These are phyloP conservation scores for Thymelicus lineola DNA, from an alignment of 2,888 invertebrate species.

Conservation along the genomic window DNA sequence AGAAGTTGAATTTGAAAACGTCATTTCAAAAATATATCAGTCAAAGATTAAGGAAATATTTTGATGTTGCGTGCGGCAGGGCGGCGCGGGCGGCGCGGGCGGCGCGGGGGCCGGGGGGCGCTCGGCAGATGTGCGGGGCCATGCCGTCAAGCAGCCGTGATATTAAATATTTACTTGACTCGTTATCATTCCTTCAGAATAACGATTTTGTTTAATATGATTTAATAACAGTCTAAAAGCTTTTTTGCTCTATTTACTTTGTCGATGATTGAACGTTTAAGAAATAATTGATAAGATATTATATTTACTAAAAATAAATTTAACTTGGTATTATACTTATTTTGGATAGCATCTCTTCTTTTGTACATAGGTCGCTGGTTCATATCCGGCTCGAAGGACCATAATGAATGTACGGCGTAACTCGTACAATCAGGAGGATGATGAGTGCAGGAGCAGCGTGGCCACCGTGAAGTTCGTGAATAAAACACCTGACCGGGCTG, in stretches of 20 bases:
- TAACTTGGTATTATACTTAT: too few species aligned
- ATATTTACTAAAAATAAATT: too few species aligned
- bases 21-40: neutral
- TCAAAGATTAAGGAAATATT: constrained; percentile 2
- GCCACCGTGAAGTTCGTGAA: too few species aligned
- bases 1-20: neutral
- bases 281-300: neutral
- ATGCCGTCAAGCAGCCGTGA: constrained; percentile 23
- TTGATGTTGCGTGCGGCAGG: neutral
- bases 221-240: constrained; percentile 9
- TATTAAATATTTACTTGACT: constrained; percentile 27
- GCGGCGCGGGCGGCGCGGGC: neutral
- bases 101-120: neutral
- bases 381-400: too few species aligned
- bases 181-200: constrained; percentile 16
- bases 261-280: neutral
- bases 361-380: too few species aligned
- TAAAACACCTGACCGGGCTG: too few species aligned
- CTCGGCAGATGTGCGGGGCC: constrained; percentile 11
- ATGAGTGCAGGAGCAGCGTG: too few species aligned
- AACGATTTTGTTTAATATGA: constrained; percentile 16
- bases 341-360: too few species aligned
- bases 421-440: too few species aligned
- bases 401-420: too few species aligned
- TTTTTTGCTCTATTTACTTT: neutral